These are phyloP conservation scores for Autographa gamma DNA, from an alignment of 2,888 invertebrate species.

Conservation along the genomic window DNA sequence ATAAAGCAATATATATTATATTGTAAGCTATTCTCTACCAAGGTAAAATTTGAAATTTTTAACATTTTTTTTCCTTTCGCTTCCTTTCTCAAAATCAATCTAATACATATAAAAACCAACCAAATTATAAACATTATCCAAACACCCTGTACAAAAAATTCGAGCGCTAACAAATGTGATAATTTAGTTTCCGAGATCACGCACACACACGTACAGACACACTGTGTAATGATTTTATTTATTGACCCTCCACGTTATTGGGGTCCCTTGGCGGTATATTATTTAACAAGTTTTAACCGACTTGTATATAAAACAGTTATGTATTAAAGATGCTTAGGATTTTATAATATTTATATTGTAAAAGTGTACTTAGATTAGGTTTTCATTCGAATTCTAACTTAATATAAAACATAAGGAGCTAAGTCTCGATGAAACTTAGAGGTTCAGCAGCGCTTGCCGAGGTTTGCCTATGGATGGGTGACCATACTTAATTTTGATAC, in stretches of 20 bases:
- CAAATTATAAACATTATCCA: not conserved
- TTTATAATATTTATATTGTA: not conserved
- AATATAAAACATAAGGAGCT: too few relatives aligned
- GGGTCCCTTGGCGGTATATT: conserved; percentile 47
- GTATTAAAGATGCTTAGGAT: not conserved
- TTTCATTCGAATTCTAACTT: not conserved
- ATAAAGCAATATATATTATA: too few relatives aligned
- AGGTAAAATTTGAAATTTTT: too few relatives aligned
- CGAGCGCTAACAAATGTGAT: conserved; percentile 71
- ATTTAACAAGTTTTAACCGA: conserved; percentile 7
- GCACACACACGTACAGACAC: conserved; percentile 58
- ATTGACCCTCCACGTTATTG: conserved; percentile 65
- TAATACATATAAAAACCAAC: not conserved
- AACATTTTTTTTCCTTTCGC: too few relatives aligned
- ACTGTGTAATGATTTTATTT: conserved; percentile 78
- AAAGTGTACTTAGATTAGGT: not conserved
- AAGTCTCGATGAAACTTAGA: too few relatives aligned
- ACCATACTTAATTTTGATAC: too few relatives aligned
- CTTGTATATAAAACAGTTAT: not conserved
- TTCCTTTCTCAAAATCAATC: too few relatives aligned
- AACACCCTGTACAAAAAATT: conserved; percentile 63
- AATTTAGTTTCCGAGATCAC: conserved; percentile 71
- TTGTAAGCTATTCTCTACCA: too few relatives aligned
- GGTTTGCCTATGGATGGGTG: too few relatives aligned
- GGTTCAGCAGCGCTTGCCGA: too few relatives aligned